These are phyloP conservation scores for Amphipyra tragopoginis DNA, from an alignment of 2,888 invertebrate species.

Conservation along the genomic window DNA sequence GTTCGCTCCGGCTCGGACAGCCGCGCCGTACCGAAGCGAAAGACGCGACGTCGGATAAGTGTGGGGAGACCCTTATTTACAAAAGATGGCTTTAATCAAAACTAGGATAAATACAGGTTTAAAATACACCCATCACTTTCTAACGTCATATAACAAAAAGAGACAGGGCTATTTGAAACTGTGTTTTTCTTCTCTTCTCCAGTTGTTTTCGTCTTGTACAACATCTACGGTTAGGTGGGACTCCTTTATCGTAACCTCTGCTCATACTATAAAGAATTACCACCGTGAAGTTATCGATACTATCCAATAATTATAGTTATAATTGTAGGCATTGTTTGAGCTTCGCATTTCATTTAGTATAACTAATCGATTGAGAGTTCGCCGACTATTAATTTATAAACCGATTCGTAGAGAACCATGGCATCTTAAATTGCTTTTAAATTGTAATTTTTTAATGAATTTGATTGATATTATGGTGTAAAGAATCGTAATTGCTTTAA, in stretches of 20 bases:
- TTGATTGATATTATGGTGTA: slow-evolving; percentile 55
- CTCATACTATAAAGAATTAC: slow-evolving; percentile 16
- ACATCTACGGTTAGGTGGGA: no score
- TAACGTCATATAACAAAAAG: no score
- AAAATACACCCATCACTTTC: no score
- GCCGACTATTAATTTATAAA: slow-evolving; percentile 48
- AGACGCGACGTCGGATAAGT: no score
- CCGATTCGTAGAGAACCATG: slow-evolving; percentile 49
- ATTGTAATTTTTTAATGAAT: slow-evolving; percentile 50
- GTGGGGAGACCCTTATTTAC: no score
- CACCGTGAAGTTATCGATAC: slow-evolving; percentile 38
- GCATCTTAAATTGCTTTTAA: slow-evolving; percentile 58
- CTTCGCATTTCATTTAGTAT: slow-evolving; percentile 36
- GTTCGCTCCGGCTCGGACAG: no score
- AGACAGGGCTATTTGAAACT: no score
- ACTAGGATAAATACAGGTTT: no score
- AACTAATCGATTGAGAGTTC: slow-evolving; percentile 49
- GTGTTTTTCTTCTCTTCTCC: no score
- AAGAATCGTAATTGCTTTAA: slow-evolving; percentile 51
- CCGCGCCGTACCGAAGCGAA: no score
- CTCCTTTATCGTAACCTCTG: slow-evolving; percentile 1
- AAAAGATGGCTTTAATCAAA: no score
- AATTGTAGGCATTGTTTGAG: slow-evolving; percentile 46
- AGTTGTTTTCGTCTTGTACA: no score
- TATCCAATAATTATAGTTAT: slow-evolving; percentile 21